A percentile compares a stretch with the other conserved stretches of the same genome.
Conservation (phyloP, 2,888 invertebrate genomes). For the Mimas tiliae region DNA sequence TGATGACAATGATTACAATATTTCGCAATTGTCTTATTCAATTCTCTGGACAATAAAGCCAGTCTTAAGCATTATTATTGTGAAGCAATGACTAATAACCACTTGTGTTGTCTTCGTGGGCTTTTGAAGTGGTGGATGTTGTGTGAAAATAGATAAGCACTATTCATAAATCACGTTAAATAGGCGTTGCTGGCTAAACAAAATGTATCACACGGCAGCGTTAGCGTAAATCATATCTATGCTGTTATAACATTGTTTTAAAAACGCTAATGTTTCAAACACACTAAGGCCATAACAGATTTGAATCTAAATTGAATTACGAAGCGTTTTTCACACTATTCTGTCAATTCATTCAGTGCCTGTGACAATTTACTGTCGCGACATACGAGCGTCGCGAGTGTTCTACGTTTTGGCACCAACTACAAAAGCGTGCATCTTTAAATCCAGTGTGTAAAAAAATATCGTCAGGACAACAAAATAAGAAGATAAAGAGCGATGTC, state of each 20-base stretch:
- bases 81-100: slow-evolving; percentile 4
- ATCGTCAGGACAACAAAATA: background rate
- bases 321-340: slow-evolving; percentile 68
- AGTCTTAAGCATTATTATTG: slow-evolving; percentile 1
- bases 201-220: slow-evolving; percentile 49
- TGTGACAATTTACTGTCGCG: slow-evolving; percentile 43
- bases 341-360: slow-evolving; percentile 61
- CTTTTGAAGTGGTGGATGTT: slow-evolving; percentile 32
- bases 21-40: slow-evolving; percentile 6
- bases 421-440: slow-evolving; percentile 18
- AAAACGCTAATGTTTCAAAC: slow-evolving; percentile 65
- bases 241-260: slow-evolving; percentile 63
- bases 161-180: slow-evolving; percentile 46
- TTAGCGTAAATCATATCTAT: slow-evolving; percentile 51
- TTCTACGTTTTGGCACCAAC: slow-evolving; percentile 29
- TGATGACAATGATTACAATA: background rate
- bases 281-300: slow-evolving; percentile 60
- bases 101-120: slow-evolving; percentile 13
- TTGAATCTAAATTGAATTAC: slow-evolving; percentile 65
- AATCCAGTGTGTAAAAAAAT: slow-evolving; percentile 1
- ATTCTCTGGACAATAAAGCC: slow-evolving; percentile 8
- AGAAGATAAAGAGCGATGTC: background rate
- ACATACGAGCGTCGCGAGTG: slow-evolving; percentile 43
- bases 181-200: slow-evolving; percentile 39
- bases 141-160: slow-evolving; percentile 42